Conservation (phyloP, 2,113 vertebrate genomes). For the Xenopus tropicalis region DNA sequence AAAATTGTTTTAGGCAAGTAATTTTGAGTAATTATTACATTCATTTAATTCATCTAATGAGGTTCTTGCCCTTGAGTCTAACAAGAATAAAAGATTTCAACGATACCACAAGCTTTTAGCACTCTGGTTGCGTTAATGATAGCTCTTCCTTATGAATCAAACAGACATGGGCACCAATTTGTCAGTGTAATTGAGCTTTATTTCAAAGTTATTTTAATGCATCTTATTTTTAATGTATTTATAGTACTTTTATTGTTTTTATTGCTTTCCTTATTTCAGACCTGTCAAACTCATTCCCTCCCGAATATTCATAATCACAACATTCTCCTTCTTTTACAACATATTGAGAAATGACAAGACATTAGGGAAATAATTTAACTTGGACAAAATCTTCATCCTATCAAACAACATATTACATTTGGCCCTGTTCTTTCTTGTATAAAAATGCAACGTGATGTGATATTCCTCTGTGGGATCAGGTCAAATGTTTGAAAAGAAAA, state of each 20-base stretch:
- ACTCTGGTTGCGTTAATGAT: constrained; percentile 18
- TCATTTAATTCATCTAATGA: constrained; percentile 20
- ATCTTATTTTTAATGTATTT: constrained; percentile 17
- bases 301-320: constrained; percentile 16
- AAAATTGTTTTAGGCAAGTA: constrained; percentile 22
- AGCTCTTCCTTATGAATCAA: constrained; percentile 29
- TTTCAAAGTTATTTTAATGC: constrained; percentile 7
- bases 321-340: constrained; percentile 21
- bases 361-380: constrained; percentile 29
- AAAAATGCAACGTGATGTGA: not conserved
- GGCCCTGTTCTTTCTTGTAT: constrained; percentile 1
- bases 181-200: not conserved
- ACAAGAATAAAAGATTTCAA: constrained; percentile 22
- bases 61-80: constrained; percentile 21
- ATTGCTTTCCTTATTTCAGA: constrained; percentile 26
- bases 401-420: constrained; percentile 15
- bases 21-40: constrained; percentile 31
- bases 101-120: constrained; percentile 26
- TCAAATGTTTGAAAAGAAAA: no score
- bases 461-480: no score
- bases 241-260: constrained; percentile 23
- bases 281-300: constrained; percentile 24
- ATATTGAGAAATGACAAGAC: constrained; percentile 36
- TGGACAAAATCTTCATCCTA: constrained; percentile 9
- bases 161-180: constrained; percentile 12